These are phyloP conservation scores for Troglohyphantes excavatus DNA, from an alignment of 2,888 invertebrate species.

Conservation along the genomic window DNA sequence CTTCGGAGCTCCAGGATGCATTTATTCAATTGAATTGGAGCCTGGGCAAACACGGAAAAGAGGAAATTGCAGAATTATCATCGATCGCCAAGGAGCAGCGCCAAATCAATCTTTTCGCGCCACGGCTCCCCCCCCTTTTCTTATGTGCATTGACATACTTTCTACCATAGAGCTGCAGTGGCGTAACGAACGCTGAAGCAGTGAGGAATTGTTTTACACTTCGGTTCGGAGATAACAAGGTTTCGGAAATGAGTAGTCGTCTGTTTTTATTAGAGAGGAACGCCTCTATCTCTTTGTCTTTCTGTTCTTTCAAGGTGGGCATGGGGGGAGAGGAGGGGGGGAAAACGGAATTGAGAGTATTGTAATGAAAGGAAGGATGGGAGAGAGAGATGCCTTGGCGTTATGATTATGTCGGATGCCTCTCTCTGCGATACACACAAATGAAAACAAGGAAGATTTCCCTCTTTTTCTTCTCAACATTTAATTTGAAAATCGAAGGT, in stretches of 20 bases:
- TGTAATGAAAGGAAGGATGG: background rate
- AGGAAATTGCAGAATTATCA: constrained; percentile 67
- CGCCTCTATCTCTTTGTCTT: background rate
- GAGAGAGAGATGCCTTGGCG: no score
- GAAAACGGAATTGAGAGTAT: background rate
- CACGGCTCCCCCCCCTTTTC: constrained; percentile 8
- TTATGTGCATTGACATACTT: constrained; percentile 45
- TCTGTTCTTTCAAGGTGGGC: no score
- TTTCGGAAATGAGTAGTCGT: constrained; percentile 39
- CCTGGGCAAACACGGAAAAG: constrained; percentile 34
- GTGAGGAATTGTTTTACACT: constrained; percentile 19
- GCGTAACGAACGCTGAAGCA: constrained; percentile 63
- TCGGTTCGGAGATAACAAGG: constrained; percentile 18
- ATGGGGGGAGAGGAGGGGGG: background rate
- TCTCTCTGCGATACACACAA: background rate
- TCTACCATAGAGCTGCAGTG: background rate
- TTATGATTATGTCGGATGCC: background rate
- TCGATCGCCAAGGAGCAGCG: constrained; percentile 68
- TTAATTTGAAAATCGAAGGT: background rate
- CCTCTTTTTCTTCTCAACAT: background rate
- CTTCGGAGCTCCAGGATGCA: constrained; percentile 52
- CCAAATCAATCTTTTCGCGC: constrained; percentile 72
- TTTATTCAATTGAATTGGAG: constrained; percentile 66
- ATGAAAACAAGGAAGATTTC: background rate
- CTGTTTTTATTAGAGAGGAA: constrained; percentile 50